Conservation (phyloP, 2,888 invertebrate species). For the Ectemnius lituratus region DNA sequence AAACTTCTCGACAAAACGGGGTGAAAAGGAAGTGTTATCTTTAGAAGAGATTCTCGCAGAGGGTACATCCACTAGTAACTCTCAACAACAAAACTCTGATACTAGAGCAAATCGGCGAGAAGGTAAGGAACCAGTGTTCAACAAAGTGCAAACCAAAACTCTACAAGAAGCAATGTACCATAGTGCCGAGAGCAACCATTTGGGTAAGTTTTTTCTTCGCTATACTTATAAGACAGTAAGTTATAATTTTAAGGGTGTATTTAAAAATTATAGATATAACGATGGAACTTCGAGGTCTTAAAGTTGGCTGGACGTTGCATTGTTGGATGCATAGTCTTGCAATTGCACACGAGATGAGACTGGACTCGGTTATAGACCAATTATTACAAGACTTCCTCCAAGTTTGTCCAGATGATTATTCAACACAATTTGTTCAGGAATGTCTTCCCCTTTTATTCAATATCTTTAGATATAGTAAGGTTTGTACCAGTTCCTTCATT, state of each 20-base stretch:
- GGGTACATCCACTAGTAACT: conserved; percentile 80
- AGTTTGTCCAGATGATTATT: conserved; percentile 94
- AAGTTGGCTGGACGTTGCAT: conserved; percentile 94
- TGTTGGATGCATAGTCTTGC: conserved; percentile 95
- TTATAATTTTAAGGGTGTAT: not conserved
- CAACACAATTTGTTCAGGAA: conserved; percentile 93
- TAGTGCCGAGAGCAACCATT: conserved; percentile 93
- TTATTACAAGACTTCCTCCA: conserved; percentile 93
- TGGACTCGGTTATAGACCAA: conserved; percentile 92
- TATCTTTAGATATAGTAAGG: conserved; percentile 93
- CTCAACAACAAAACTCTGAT: conserved; percentile 74
- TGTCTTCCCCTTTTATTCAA: conserved; percentile 93
- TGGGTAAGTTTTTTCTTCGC: conserved; percentile 79
- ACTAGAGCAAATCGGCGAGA: conserved; percentile 72
- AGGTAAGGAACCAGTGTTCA: conserved; percentile 79
- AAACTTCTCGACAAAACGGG: conserved; percentile 79
- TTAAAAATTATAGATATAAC: conserved; percentile 84
- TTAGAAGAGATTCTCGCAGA: conserved; percentile 94
- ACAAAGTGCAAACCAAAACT: conserved; percentile 90
- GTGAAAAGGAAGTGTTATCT: conserved; percentile 87
- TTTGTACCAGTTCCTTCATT: conserved; percentile 71
- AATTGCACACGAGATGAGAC: conserved; percentile 90
- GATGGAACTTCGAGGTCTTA: conserved; percentile 90
- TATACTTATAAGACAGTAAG: not conserved
- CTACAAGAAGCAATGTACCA: conserved; percentile 97